These are phyloP conservation scores for Sylvia borin DNA, from an alignment of 2,797 vertebrate species.

Conservation along the genomic window DNA sequence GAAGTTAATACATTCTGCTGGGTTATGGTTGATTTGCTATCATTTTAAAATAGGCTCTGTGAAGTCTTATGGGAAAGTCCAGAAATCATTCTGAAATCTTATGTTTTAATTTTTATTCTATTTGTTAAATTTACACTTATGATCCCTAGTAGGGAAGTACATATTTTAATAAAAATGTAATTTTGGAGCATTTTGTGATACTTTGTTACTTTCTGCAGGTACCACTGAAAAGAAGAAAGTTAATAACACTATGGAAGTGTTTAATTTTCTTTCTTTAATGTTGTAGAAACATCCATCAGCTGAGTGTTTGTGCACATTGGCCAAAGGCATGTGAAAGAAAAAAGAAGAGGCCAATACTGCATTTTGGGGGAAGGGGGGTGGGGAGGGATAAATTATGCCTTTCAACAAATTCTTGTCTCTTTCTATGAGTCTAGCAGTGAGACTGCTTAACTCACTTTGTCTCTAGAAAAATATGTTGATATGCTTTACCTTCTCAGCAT, in stretches of 20 bases:
- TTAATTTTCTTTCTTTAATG: neutral
- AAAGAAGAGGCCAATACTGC: neutral
- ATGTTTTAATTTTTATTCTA: neutral
- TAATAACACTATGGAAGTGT: neutral
- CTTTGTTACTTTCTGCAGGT: neutral
- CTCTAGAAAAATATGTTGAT: neutral
- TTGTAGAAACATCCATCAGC: neutral
- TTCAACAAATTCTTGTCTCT: neutral
- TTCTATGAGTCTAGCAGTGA: neutral
- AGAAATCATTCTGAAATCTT: neutral
- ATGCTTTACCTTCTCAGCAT: neutral
- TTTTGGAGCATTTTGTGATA: neutral
- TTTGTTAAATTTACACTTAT: neutral
- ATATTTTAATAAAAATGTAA: neutral
- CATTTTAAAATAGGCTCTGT: neutral
- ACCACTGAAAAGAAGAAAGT: neutral
- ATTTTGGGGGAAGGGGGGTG: accelerated
- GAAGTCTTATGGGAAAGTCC: neutral
- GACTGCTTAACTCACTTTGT: neutral
- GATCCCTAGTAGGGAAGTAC: accelerated
- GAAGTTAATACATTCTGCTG: neutral
- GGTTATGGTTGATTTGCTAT: neutral
- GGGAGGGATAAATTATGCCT: neutral
- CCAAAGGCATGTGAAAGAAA: neutral
- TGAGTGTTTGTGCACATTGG: neutral